Evolutionary conservation across 2,797 vertebrate genomes (phyloP).

Genomic region (Serranus cabrilla): DNA sequence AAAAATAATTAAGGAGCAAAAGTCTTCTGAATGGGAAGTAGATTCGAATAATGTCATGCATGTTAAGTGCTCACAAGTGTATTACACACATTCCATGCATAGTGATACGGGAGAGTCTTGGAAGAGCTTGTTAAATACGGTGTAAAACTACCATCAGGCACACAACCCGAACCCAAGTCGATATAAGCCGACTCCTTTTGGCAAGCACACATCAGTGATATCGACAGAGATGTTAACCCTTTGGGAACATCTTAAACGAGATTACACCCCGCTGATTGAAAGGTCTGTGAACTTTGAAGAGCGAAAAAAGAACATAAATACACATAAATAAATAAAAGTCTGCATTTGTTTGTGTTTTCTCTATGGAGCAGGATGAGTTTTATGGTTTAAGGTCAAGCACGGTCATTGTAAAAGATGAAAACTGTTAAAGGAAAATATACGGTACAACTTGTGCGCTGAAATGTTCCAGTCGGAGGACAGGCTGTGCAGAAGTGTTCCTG

Average conservation of each 20-base stretch:
- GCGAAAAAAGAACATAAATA: background rate
- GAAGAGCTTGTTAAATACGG: slow-evolving; percentile 4
- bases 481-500: background rate
- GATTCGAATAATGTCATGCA: slow-evolving; percentile 48
- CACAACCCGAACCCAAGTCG: background rate
- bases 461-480: background rate
- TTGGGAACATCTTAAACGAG: background rate
- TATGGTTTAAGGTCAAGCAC: background rate
- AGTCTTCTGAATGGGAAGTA: slow-evolving; percentile 60
- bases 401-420: slow-evolving; percentile 1
- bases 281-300: background rate
- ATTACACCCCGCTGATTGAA: background rate
- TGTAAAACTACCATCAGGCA: background rate
- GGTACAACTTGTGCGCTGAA: background rate
- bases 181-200: background rate
- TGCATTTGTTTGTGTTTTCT: background rate
- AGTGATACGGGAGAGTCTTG: slow-evolving; percentile 1
- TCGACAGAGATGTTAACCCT: background rate
- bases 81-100: background rate
- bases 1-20: slow-evolving; percentile 88
- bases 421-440: background rate
- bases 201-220: background rate
- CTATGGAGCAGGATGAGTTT: background rate
- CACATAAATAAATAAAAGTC: background rate
- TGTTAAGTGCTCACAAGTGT: slow-evolving; percentile 36